phyloP scores from a whole-genome alignment of 37 sponge, comb jelly and placozoan species.

The Bolinopsis microptera region DNA sequence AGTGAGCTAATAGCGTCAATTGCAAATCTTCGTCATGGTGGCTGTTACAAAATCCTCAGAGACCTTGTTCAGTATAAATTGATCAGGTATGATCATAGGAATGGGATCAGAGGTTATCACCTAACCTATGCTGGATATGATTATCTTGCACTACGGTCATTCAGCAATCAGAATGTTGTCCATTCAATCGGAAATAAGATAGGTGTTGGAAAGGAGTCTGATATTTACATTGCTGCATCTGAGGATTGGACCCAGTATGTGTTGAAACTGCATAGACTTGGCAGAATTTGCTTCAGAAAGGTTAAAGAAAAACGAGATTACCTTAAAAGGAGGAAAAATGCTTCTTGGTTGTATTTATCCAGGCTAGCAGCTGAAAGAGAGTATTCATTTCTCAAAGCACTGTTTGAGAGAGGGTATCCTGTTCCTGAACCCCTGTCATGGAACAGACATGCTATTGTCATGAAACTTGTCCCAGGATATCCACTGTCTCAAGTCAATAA shows the following conservation, averaged over 20 bases:
- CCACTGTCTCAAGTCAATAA: slow-evolving; percentile 76
- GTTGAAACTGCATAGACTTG: slow-evolving; percentile 92
- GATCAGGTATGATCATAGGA: slow-evolving; percentile 86
- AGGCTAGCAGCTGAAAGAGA: slow-evolving; percentile 91
- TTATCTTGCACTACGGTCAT: slow-evolving; percentile 88
- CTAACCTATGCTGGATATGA: slow-evolving; percentile 96
- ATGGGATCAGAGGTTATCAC: slow-evolving; percentile 87
- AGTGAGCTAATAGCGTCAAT: slow-evolving; percentile 81
- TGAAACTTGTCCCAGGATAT: slow-evolving; percentile 89
- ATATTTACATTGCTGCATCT: slow-evolving; percentile 93
- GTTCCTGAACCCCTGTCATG: slow-evolving; percentile 89
- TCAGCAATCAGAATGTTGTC: slow-evolving; percentile 77
- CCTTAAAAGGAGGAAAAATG: slow-evolving; percentile 73
- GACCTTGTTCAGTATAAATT: slow-evolving; percentile 83
- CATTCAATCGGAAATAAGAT: slow-evolving; percentile 95
- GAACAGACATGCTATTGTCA: slow-evolving; percentile 97
- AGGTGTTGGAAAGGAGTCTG: slow-evolving; percentile 98
- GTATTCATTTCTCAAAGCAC: slow-evolving; percentile 90
- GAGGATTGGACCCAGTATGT: slow-evolving; percentile 77
- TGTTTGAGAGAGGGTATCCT: slow-evolving; percentile 84
- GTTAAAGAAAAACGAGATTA: slow-evolving; percentile 98
- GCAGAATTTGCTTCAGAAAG: slow-evolving; percentile 89
- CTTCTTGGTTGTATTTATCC: slow-evolving; percentile 96
- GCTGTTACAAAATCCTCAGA: slow-evolving; percentile 84
- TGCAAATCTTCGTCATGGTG: slow-evolving; percentile 85